Conservation (phyloP, 64 coral and sea anemone species). For the Dendronephthya gigantea region DNA sequence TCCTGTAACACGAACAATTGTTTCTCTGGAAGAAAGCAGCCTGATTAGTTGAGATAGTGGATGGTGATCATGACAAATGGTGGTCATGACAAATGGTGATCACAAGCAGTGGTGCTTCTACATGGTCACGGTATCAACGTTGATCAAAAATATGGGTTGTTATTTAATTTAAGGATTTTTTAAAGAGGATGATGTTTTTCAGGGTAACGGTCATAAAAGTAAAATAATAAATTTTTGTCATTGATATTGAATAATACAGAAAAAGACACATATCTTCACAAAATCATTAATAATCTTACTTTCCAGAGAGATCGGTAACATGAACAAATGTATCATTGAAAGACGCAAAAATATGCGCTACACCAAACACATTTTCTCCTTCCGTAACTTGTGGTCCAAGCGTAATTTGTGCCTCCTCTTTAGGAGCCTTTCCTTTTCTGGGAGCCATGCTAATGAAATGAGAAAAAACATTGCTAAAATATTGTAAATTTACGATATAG, state of each 20-base stretch:
- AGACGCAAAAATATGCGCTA: conserved; percentile 96
- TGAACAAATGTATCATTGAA: conserved; percentile 98
- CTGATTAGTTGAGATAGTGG: background rate
- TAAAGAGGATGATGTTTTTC: too few species aligned
- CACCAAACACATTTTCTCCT: conserved; percentile 92
- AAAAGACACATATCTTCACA: background rate
- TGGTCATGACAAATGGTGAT: background rate
- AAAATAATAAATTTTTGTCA: too few species aligned
- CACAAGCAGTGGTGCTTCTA: too few species aligned
- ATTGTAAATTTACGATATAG: background rate
- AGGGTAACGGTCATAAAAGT: too few species aligned
- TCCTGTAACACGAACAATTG: conserved; percentile 84
- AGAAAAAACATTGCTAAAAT: conserved; percentile 44
- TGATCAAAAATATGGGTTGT: too few species aligned
- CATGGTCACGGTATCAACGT: too few species aligned
- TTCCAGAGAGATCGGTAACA: conserved; percentile 91
- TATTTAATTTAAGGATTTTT: too few species aligned
- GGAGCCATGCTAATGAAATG: conserved; percentile 80
- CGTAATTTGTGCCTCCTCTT: conserved; percentile 76
- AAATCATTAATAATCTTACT: conserved; percentile 35
- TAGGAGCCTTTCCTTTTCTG: conserved; percentile 77
- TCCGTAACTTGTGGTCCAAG: conserved; percentile 91
- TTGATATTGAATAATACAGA: too few species aligned
- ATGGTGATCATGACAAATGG: background rate
- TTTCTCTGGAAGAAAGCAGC: conserved; percentile 56